Conservation (phyloP, 2,113 vertebrate species). For the Notechis scutatus region DNA sequence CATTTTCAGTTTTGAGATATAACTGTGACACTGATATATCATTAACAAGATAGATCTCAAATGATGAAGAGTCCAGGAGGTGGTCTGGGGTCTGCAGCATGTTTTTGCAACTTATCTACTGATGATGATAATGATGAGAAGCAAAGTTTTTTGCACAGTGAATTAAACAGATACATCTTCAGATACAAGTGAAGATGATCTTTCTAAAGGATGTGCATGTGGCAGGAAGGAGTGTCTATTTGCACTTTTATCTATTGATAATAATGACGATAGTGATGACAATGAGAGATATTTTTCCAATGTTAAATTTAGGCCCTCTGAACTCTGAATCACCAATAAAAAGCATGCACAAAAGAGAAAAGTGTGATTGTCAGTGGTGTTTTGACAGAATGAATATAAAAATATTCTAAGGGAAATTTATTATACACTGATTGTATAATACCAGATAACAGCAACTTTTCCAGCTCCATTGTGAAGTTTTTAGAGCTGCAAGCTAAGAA, state of each 20-base stretch:
- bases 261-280: neutral
- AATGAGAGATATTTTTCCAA: neutral
- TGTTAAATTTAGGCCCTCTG: neutral
- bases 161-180: no score
- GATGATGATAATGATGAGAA: no score
- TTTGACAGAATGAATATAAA: neutral
- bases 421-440: neutral
- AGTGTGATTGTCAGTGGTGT: neutral
- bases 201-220: neutral
- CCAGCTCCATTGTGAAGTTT: neutral
- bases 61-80: no score
- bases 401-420: neutral
- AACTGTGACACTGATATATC: no score
- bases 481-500: neutral
- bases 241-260: neutral
- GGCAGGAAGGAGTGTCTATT: neutral
- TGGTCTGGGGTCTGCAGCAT: no score
- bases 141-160: no score
- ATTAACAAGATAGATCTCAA: no score
- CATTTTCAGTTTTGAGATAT: no score
- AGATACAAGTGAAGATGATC: neutral
- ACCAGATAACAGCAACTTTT: neutral
- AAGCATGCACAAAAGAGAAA: neutral
- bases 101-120: no score
- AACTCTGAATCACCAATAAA: neutral